Base-by-base conservation (phyloP, 1,140 invertebrate species). In the Ctenoplectra terminalis region DNA sequence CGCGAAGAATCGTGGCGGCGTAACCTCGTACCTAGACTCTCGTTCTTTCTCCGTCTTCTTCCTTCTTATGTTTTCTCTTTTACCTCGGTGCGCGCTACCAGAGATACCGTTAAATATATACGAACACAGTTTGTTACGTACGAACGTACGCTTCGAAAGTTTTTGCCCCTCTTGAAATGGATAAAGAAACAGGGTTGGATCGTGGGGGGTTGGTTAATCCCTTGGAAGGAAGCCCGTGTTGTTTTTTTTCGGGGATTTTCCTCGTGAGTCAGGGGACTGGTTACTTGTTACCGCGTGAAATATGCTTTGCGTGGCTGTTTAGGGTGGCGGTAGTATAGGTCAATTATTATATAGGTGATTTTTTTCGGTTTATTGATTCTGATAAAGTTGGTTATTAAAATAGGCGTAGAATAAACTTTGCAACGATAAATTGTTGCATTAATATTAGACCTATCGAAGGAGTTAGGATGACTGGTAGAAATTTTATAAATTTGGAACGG, bases 1-100 rank as follows among this genome's bases (percentile, higher is more conserved):
- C 80, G 76, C 80, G 67, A 70, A 86, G 83, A 89, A 87, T 90
- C 84, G 86, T 67, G 67, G 31, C 67, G 56, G 52, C 82, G 67
- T 76, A 67, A 72, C 82, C 69, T 70, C 81, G 72, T 79, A 66
- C 50, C 31, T 29, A 50, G 78, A 34, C 60, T 63, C 20, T 13
- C 11, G 46, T 17, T 37, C 23, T 31, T 60, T 9, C 29, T 37
- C 23, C 60, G 23, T 56, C 67, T 29, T 54, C 26, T 9, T 20
- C 56, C 6, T 67, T 7, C 20, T 40, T 29, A 43, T 11, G 11
- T 3, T n/a, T 20, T 20, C 23, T 26, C 26, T 20, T 11, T 13
- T 8, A 7, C 9, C 20, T 9, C 6, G 15, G 7, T 15, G 1
- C 15, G 17, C 50, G 23, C 23, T 17, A 50, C 29, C 34, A 13